Percentiles rank a stretch among this genome's conserved stretches.
phyloP scores from a whole-genome alignment of 2,797 vertebrate genomes.

The Mustela erminea region DNA sequence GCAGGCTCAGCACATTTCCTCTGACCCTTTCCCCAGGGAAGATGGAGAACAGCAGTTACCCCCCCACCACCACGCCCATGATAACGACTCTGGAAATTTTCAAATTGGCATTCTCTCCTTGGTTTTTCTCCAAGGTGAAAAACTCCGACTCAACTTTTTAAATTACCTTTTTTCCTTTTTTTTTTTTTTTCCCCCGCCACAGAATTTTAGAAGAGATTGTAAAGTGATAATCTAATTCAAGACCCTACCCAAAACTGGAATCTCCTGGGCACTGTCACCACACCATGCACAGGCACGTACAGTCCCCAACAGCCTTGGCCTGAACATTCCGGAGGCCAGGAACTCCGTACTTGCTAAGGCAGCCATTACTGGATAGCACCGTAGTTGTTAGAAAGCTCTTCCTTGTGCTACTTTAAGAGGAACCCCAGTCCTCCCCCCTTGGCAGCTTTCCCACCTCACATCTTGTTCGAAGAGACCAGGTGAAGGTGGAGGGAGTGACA shows the following conservation, averaged over 20 bases:
- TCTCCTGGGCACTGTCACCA: neutral
- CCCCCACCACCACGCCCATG: neutral
- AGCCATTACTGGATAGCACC: conserved; percentile 71
- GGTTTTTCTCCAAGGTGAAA: conserved; percentile 54
- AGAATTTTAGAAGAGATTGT: conserved; percentile 16
- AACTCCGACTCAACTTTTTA: conserved; percentile 28
- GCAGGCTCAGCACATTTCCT: conserved; percentile 61
- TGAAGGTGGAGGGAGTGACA: conserved; percentile 37
- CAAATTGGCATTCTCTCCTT: conserved; percentile 8
- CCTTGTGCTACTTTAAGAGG: conserved; percentile 82
- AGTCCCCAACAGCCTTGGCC: neutral
- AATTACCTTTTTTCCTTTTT: neutral
- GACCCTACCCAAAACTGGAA: neutral
- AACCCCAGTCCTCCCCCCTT: conserved; percentile 58
- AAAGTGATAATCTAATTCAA: neutral
- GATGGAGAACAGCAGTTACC: neutral
- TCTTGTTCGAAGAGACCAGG: conserved; percentile 15
- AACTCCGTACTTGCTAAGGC: neutral
- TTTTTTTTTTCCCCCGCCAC: neutral
- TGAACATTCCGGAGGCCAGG: neutral
- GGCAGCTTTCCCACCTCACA: conserved; percentile 75
- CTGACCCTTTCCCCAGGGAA: neutral
- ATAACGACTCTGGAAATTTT: conserved; percentile 52
- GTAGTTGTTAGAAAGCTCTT: conserved; percentile 79
- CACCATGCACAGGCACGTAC: neutral